Evolutionary conservation across 2,113 vertebrate species (phyloP), one percentile per base, ranked within the genome.

Genomic region (Pardalotus punctatus): DNA sequence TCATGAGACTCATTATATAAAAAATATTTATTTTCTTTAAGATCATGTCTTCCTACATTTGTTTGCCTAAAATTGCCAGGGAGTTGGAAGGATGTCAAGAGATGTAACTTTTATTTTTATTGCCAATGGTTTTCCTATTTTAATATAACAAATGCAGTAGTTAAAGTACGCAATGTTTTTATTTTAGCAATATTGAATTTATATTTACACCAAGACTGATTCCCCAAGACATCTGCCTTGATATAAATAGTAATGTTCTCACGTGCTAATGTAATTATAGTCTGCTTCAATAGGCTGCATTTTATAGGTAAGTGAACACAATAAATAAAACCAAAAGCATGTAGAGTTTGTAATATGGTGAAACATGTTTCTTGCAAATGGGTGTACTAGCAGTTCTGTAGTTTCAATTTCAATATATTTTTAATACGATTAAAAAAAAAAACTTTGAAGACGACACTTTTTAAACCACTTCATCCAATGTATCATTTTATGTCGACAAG

Each of bases 31-130:
- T 23, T 3, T 8, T 83, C 1, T 42, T 2, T 54, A 11, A 76
- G 51, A 6, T 16, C 0, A 0, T 5, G 0, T 3, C 0, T 65
- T 56, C 1, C 3, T 40, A 9, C 16, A 2, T 6, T 15, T 42
- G 0, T 27, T 62, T 77, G 12, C 11, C 11, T 85, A 6, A 27
- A 86, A 40, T 18, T 3, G 1, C 8, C 0, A 15, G 24, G 10
- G 28, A 64, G 2, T 25, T 60, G 10, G 20, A 66, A 54, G 14
- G 4, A 35, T 20, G 2, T 25, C 4, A 29, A 60, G 14, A 33
- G 4, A 6, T 35, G 33, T 40, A 61, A 25, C 6, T 51, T 42
- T 0, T n/a, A 1, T 28, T 35, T 79, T 50, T 21, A 40, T 7
- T 72, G 7, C 5, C 2, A 2, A 1, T 14, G 0, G 4, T 28